phyloP scores from a whole-genome alignment of 1,140 invertebrate species.

The Panagrolaimus sp. region DNA sequence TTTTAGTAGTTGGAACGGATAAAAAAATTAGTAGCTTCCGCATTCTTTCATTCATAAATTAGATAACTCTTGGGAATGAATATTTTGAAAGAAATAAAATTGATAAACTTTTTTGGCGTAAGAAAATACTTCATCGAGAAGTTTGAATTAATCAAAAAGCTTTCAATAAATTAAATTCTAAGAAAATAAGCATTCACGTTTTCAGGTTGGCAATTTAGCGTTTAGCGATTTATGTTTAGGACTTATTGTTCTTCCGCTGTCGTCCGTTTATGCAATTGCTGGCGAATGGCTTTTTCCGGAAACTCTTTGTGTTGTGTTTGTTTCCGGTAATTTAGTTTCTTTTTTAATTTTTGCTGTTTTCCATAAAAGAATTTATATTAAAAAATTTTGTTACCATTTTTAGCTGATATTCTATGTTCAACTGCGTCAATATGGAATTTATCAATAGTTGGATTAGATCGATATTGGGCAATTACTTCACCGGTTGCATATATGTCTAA shows the following conservation, averaged over 20 bases:
- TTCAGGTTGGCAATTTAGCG: constrained; percentile 55
- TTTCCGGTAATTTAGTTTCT: constrained; percentile 43
- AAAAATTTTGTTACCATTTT: constrained; percentile 14
- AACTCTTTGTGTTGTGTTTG: constrained; percentile 55
- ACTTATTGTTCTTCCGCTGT: constrained; percentile 52
- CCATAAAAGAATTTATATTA: no score
- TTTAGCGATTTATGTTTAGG: constrained; percentile 56
- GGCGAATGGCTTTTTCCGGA: constrained; percentile 57
- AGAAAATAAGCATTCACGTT: constrained; percentile 11
- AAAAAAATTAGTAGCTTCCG: no score
- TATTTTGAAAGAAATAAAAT: no score
- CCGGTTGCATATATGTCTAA: constrained; percentile 56
- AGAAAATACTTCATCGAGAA: no score
- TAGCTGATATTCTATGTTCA: constrained; percentile 57
- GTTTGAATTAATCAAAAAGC: no score
- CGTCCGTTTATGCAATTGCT: constrained; percentile 56
- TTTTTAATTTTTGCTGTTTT: no score
- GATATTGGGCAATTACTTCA: constrained; percentile 57
- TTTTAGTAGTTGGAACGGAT: no score
- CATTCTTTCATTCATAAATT: no score
- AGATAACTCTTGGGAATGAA: no score
- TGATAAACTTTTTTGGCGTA: no score
- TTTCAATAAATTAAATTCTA: not conserved
- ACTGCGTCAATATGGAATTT: constrained; percentile 57
- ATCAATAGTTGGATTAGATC: constrained; percentile 51